phyloP scores from a whole-genome alignment of 2,113 vertebrate species.

The Heterotis niloticus region DNA sequence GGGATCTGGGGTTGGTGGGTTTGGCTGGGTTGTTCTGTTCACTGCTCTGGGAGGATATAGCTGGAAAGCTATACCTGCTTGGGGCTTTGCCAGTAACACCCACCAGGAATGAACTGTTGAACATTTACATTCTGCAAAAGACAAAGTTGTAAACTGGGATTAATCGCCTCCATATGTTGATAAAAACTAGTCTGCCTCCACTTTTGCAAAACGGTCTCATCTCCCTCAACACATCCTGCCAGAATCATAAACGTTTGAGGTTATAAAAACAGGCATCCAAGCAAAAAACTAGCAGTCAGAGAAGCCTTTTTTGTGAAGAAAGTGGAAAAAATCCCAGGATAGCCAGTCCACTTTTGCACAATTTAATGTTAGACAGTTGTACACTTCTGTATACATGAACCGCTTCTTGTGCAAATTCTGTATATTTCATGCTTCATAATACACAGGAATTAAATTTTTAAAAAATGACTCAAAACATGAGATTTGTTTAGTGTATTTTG shows the following conservation, averaged over 20 bases:
- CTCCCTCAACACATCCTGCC: slow-evolving; percentile 27
- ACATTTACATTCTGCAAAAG: slow-evolving; percentile 41
- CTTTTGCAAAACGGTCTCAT: slow-evolving; percentile 33
- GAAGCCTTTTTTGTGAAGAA: background rate
- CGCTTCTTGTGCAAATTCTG: too few relatives aligned
- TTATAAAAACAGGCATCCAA: slow-evolving; percentile 28
- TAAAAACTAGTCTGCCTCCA: slow-evolving; percentile 31
- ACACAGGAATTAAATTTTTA: too few relatives aligned
- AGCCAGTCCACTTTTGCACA: background rate
- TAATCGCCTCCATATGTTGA: slow-evolving; percentile 35
- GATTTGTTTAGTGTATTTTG: too few relatives aligned
- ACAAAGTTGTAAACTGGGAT: slow-evolving; percentile 30
- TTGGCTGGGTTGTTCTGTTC: background rate
- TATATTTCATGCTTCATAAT: too few relatives aligned
- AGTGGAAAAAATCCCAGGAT: background rate
- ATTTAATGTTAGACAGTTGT: too few relatives aligned
- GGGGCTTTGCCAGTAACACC: slow-evolving; percentile 16
- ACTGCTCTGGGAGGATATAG: background rate
- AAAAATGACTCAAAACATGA: too few relatives aligned
- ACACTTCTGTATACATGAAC: too few relatives aligned
- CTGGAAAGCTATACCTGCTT: background rate
- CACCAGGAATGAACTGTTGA: slow-evolving; percentile 39
- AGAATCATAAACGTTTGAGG: slow-evolving; percentile 32
- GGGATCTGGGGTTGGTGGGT: background rate
- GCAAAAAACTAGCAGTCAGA: slow-evolving; percentile 6